Evolutionary conservation across 2,888 invertebrate species (phyloP).

Genomic region (Xanthia togata): DNA sequence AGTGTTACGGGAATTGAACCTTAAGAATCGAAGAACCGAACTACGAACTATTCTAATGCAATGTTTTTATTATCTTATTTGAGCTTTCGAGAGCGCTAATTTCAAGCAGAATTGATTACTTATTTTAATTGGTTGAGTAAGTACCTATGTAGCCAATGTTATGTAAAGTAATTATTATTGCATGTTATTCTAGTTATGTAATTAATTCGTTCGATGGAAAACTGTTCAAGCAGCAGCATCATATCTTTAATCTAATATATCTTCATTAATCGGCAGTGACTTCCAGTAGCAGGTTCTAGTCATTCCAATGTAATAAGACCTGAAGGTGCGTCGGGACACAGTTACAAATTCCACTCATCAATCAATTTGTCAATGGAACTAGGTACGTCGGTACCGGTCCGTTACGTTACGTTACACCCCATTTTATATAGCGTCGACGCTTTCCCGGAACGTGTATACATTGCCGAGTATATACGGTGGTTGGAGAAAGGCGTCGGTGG

Average conservation of each 20-base stretch:
- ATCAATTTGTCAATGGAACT: constrained; percentile 86
- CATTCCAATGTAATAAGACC: constrained; percentile 1
- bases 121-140: neutral
- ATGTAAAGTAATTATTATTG: constrained; percentile 3
- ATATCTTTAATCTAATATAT: neutral
- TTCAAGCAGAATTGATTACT: neutral
- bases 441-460: constrained; percentile 36
- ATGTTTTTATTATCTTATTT: neutral
- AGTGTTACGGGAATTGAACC: no score
- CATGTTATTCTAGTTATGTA: neutral
- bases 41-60: neutral
- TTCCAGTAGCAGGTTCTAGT: neutral
- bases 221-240: neutral
- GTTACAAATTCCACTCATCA: constrained; percentile 72
- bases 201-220: neutral
- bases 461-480: constrained; percentile 24
- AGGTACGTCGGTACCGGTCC: constrained; percentile 65
- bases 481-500: neutral
- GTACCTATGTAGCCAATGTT: no score
- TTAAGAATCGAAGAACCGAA: neutral
- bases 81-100: neutral
- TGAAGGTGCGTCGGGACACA: constrained; percentile 12
- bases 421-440: constrained; percentile 19
- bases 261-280: neutral
- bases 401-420: constrained; percentile 66